A percentile compares a stretch with the other conserved stretches of the same genome.
phyloP scores from a whole-genome alignment of 2,113 vertebrate species.

The Urocynchramus pylzowi region DNA sequence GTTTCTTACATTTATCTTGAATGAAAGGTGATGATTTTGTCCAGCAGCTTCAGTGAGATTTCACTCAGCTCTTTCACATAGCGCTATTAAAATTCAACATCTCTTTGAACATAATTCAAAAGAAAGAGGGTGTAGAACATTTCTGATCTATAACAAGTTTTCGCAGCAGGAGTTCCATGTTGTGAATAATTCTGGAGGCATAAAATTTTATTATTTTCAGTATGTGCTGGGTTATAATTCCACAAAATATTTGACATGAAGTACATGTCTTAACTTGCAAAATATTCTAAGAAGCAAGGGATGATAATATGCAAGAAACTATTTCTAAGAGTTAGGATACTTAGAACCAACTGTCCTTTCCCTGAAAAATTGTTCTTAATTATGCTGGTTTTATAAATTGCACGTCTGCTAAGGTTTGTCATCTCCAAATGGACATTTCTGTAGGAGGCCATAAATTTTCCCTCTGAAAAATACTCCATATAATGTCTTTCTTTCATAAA shows the following conservation, averaged over 20 bases:
- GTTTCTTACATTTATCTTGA: slow-evolving; percentile 55
- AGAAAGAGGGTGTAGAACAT: slow-evolving; percentile 56
- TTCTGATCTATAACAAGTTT: slow-evolving; percentile 66
- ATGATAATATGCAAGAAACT: background rate
- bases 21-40: slow-evolving; percentile 60
- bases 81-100: slow-evolving; percentile 56
- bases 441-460: background rate
- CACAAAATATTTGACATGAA: slow-evolving; percentile 43
- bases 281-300: background rate
- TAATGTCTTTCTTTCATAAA: background rate
- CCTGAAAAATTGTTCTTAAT: slow-evolving; percentile 29
- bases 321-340: background rate
- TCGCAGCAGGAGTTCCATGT: slow-evolving; percentile 57
- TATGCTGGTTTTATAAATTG: slow-evolving; percentile 7
- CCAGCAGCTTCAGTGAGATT: slow-evolving; percentile 54
- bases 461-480: background rate
- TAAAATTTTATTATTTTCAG: slow-evolving; percentile 61
- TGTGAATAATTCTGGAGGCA: slow-evolving; percentile 64
- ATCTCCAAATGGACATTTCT: background rate
- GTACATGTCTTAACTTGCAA: slow-evolving; percentile 50
- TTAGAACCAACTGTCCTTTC: background rate
- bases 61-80: slow-evolving; percentile 41
- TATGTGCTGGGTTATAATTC: slow-evolving; percentile 48
- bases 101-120: slow-evolving; percentile 65
- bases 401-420: background rate